A percentile compares a stretch with the other conserved stretches of the same genome.
Conservation (phyloP, 2,797 vertebrate species). For the Myotis daubentonii region DNA sequence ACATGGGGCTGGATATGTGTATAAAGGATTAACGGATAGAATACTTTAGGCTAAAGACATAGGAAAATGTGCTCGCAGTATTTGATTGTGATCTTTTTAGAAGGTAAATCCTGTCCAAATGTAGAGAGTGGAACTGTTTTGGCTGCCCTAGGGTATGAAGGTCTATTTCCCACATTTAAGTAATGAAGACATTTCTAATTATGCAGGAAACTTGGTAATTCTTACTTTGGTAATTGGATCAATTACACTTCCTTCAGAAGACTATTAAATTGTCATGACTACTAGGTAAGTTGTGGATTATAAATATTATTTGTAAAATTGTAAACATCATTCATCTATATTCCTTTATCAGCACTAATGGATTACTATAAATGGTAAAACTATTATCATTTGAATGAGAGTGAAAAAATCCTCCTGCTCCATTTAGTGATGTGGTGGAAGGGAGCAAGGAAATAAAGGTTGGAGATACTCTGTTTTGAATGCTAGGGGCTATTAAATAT, state of each 20-base stretch:
- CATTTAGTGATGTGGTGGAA: not conserved
- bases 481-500: not conserved
- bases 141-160: not conserved
- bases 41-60: not conserved
- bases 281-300: not conserved
- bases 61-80: not conserved
- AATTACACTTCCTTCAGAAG: not conserved
- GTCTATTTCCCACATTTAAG: not conserved
- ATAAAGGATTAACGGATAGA: not conserved
- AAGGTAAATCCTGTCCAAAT: not conserved
- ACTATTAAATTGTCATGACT: not conserved
- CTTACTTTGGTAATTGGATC: conserved; percentile 11
- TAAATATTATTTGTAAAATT: conserved; percentile 32
- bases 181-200: not conserved
- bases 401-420: not conserved
- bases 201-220: not conserved
- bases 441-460: not conserved
- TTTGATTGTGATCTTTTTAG: conserved; percentile 11
- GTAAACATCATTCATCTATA: not conserved
- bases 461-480: not conserved
- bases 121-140: not conserved
- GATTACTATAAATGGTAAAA: not conserved
- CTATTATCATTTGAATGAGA: not conserved
- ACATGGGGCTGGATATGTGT: not conserved
- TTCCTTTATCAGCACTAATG: not conserved